Base-by-base conservation (phyloP, 2,888 invertebrate genomes). In the Rapana venosa region DNA sequence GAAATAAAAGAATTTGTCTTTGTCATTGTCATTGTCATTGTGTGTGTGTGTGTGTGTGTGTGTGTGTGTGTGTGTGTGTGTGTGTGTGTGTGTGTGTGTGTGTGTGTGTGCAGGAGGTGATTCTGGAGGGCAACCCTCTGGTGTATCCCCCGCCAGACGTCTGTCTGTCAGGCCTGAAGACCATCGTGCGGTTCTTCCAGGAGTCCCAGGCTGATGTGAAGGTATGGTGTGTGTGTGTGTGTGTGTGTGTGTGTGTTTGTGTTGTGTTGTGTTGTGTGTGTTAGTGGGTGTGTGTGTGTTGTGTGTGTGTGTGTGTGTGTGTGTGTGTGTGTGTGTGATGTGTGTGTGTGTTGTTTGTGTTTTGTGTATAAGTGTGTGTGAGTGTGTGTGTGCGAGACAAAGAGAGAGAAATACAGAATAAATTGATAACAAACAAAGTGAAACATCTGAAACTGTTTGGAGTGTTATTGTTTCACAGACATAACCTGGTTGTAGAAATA, bases 131-230 rank as follows among this genome's bases (percentile, higher is more conserved):
- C 83, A 96, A 96, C 90, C 96, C 96, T 11, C 90, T 96, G 47
- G 92, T 92, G 6, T 94, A 93, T 88, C 96, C 96, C 0, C 95
- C 96, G 4, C 89, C 88, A 6, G 95, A 96, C 30, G 93, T 96
- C 17, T 95, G 95, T 90, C 94, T 94, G 74, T 94, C 94, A 74
- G 96, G 96, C 0, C 92, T 96, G 32, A 92, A 93, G 66, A 93
- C 95, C 20, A 95, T 96, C 91, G 92, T 95, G 83, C 94, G 94
- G 77, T 95, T 93, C 92, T 95, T 95, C 91, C 95, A 95, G 85
- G 96, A 96, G 91, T 93, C 93, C 11, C 94, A 94, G 81, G 91
- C 94, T 0, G 94, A 94, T 79, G 94, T 93, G 66, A 95, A 94
- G 91, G 93, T 93, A 1, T 93, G 94, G 26, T 17, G 11, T 74